Percentiles rank a stretch among this genome's conserved stretches.
Conservation (phyloP, 2,797 vertebrate species). For the Peromyscus attwateri region DNA sequence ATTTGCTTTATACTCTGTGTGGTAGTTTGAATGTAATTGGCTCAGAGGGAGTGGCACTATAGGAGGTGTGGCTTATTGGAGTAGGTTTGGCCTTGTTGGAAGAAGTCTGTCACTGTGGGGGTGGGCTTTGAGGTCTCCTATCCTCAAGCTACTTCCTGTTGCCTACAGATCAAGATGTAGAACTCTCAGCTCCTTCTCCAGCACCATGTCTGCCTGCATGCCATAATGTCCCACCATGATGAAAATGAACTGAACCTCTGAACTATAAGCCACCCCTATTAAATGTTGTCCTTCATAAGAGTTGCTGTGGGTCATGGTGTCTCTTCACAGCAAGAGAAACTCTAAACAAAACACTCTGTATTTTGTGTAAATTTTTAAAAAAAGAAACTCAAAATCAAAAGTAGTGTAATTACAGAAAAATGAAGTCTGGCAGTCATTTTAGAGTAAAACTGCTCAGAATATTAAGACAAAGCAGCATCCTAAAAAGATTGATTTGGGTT, state of each 20-base stretch:
- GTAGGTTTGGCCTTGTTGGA: neutral
- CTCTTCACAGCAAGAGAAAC: neutral
- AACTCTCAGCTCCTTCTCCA: neutral
- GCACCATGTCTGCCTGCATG: neutral
- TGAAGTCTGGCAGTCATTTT: slow-evolving; percentile 51
- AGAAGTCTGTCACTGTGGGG: neutral
- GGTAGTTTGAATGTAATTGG: neutral
- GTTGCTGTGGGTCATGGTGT: neutral
- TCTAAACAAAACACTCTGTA: neutral
- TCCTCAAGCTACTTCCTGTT: neutral
- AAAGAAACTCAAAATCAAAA: slow-evolving; percentile 49
- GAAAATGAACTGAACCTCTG: neutral
- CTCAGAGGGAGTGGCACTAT: neutral
- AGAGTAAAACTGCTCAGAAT: slow-evolving; percentile 49
- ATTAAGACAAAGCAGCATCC: slow-evolving; percentile 29
- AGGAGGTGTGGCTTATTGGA: neutral
- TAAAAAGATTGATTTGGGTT: slow-evolving; percentile 62
- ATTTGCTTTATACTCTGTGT: neutral
- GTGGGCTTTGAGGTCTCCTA: neutral
- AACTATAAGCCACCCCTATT: neutral
- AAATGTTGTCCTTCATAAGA: neutral
- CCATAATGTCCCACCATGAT: neutral
- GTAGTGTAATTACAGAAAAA: slow-evolving; percentile 36
- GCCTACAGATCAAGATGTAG: neutral
- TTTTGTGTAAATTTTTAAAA: slow-evolving; percentile 48